These are phyloP conservation scores for Oligia strigilis DNA, from an alignment of 2,888 invertebrate species.

Conservation along the genomic window DNA sequence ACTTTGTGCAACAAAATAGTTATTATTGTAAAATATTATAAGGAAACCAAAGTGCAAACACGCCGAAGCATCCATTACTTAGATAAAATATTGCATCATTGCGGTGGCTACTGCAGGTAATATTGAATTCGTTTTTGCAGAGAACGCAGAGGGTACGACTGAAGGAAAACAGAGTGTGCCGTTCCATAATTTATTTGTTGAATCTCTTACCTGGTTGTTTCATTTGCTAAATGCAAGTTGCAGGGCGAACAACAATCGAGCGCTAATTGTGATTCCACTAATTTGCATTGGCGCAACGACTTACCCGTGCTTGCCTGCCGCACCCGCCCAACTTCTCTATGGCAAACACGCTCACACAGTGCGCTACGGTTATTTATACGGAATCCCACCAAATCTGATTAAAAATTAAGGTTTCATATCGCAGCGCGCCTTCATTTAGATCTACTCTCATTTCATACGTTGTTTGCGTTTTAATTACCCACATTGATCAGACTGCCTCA, in stretches of 20 bases:
- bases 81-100: slow-evolving; percentile 47
- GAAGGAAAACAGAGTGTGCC: slow-evolving; percentile 72
- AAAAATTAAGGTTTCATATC: slow-evolving; percentile 50
- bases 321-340: slow-evolving; percentile 69
- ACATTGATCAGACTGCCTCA: slow-evolving; percentile 32
- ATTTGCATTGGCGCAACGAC: slow-evolving; percentile 83
- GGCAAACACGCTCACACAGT: slow-evolving; percentile 54
- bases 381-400: slow-evolving; percentile 52
- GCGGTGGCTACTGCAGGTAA: slow-evolving; percentile 47
- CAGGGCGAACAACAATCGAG: slow-evolving; percentile 84
- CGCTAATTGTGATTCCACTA: slow-evolving; percentile 87
- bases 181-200: slow-evolving; percentile 81
- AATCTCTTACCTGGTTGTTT: slow-evolving; percentile 82
- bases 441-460: slow-evolving; percentile 30
- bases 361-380: slow-evolving; percentile 31
- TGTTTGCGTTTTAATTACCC: slow-evolving; percentile 37
- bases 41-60: slow-evolving; percentile 14
- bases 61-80: slow-evolving; percentile 38
- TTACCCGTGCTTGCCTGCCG: slow-evolving; percentile 71
- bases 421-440: slow-evolving; percentile 37
- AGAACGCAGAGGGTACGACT: slow-evolving; percentile 63
- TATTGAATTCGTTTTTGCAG: slow-evolving; percentile 65
- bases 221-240: slow-evolving; percentile 84
- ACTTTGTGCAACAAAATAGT: neutral
- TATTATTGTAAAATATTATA: neutral